phyloP scores from a whole-genome alignment of 2,797 vertebrate species.

The Pteronotus mesoamericanus region DNA sequence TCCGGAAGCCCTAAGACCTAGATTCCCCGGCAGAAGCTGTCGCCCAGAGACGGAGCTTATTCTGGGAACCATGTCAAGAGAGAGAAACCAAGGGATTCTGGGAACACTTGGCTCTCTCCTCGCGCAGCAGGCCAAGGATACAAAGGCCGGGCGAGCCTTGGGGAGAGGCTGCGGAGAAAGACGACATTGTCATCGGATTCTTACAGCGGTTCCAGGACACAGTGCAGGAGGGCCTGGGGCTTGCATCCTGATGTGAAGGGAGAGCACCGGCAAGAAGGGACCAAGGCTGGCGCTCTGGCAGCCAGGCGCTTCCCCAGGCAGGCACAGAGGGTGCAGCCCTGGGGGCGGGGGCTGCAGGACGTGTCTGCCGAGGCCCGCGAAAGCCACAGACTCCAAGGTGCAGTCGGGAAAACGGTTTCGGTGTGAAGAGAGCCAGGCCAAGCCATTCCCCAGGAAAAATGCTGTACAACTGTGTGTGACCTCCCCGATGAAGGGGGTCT shows the following conservation, averaged over 20 bases:
- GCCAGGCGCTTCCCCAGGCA: not conserved
- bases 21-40: constrained; percentile 26
- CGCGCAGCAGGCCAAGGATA: not conserved
- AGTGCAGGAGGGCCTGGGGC: not conserved
- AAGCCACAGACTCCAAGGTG: not conserved
- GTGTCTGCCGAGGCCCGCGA: not conserved
- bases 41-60: not conserved
- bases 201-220: not conserved
- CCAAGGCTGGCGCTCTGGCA: not conserved
- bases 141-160: not conserved
- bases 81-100: not conserved
- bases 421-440: not conserved
- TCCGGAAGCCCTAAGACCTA: constrained; percentile 21
- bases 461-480: too few relatives aligned
- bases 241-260: not conserved
- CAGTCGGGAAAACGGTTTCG: not conserved
- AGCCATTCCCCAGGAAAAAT: not conserved
- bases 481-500: not conserved
- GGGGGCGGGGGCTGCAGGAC: not conserved
- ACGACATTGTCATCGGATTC: not conserved
- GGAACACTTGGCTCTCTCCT: not conserved
- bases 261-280: not conserved
- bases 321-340: not conserved
- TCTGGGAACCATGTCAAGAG: constrained; percentile 42
- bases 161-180: constrained; percentile 26